A percentile compares a stretch with the other conserved stretches of the same genome.
These are phyloP conservation scores for Lerema accius DNA, from an alignment of 1,140 invertebrate species.

Conservation along the genomic window DNA sequence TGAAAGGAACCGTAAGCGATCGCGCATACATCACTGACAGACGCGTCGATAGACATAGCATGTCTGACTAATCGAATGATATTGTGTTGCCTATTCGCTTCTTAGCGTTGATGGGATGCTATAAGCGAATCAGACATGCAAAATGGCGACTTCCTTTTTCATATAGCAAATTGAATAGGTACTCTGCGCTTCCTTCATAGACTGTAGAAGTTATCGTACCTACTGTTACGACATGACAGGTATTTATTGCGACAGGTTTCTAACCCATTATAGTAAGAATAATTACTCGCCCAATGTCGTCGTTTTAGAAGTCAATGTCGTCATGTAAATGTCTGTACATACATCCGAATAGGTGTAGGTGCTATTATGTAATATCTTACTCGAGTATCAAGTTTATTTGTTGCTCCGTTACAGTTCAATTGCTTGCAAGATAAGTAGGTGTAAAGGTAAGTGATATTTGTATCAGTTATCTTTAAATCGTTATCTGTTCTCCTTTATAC, in stretches of 20 bases:
- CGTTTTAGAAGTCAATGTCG: not conserved
- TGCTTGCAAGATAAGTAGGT: conserved; percentile 15
- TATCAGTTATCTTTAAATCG: not conserved
- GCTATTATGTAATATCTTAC: not conserved
- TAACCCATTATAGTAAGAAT: not conserved
- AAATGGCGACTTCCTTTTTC: conserved; percentile 57
- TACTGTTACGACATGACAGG: conserved; percentile 1
- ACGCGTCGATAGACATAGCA: conserved; percentile 42
- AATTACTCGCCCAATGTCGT: conserved; percentile 8
- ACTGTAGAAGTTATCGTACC: conserved; percentile 15
- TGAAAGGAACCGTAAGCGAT: conserved; percentile 45
- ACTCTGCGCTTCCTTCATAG: conserved; percentile 40
- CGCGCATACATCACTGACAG: conserved; percentile 38
- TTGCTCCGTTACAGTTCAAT: conserved; percentile 8
- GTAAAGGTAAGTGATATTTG: not conserved
- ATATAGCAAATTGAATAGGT: conserved; percentile 47
- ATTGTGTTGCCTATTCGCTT: conserved; percentile 39
- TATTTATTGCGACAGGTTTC: conserved; percentile 24
- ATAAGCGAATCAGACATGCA: conserved; percentile 53
- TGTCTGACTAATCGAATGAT: conserved; percentile 48
- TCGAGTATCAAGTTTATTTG: not conserved
- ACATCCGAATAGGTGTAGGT: not conserved
- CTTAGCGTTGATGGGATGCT: conserved; percentile 33
- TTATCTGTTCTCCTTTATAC: not conserved
- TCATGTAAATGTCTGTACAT: not conserved